These are phyloP conservation scores for Tachuris rubrigastra DNA, from an alignment of 2,113 vertebrate species.

Conservation along the genomic window DNA sequence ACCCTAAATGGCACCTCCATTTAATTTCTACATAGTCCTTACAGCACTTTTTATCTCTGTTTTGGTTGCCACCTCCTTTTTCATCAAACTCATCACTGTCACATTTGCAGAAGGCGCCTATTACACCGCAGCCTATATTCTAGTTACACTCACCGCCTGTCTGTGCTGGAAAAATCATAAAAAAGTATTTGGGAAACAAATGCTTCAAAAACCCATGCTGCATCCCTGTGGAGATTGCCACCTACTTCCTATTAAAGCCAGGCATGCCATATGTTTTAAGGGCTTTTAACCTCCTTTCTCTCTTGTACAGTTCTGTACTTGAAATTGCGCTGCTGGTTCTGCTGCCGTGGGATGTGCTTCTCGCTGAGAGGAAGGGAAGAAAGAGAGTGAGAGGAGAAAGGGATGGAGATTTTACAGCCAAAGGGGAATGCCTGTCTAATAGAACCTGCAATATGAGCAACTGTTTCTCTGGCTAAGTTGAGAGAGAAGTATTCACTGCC, in stretches of 20 bases:
- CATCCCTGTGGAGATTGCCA: conserved; percentile 23
- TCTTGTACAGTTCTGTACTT: background rate
- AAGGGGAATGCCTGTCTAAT: background rate
- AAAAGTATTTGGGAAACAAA: conserved; percentile 46
- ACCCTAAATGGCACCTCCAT: conserved; percentile 11
- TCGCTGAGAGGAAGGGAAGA: background rate
- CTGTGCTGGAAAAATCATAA: background rate
- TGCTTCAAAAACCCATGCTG: background rate
- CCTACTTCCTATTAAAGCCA: conserved; percentile 34
- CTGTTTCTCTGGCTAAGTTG: background rate
- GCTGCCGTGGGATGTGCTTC: background rate
- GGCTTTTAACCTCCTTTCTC: conserved; percentile 53
- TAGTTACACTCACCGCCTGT: background rate
- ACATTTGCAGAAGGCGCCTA: background rate
- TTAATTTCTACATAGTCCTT: conserved; percentile 26
- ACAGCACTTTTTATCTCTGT: conserved; percentile 3
- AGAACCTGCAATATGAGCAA: background rate
- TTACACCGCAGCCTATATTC: background rate
- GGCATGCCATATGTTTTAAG: background rate
- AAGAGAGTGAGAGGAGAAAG: background rate
- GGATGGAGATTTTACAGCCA: background rate
- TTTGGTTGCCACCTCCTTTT: conserved; percentile 37
- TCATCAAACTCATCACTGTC: conserved; percentile 20
- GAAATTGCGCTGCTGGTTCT: background rate
- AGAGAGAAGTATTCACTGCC: background rate